Evolutionary conservation across 2,888 invertebrate species (phyloP).

Genomic region (Zaprionus bogoriensis): DNA sequence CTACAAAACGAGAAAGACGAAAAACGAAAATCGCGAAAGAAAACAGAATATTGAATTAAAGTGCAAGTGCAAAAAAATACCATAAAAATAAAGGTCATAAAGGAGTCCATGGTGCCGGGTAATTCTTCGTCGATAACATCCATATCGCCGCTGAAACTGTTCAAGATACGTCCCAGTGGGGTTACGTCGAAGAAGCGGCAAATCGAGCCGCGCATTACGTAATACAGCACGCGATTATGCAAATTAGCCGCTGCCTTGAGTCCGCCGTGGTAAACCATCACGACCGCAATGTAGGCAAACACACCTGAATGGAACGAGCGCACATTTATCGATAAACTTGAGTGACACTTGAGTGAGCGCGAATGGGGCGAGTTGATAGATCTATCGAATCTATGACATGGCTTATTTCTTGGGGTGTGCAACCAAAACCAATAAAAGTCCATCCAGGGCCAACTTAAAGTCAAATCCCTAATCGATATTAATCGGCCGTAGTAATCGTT

Average conservation of each 20-base stretch:
- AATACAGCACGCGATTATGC: constrained; percentile 85
- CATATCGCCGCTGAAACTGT: constrained; percentile 88
- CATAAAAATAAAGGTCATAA: constrained; percentile 83
- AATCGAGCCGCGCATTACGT: constrained; percentile 85
- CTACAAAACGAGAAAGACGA: constrained; percentile 31
- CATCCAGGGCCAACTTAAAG: constrained; percentile 9
- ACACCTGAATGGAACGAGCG: constrained; percentile 78
- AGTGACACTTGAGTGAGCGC: constrained; percentile 11
- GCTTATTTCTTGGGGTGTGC: constrained; percentile 4
- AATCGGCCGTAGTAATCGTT: constrained; percentile 28
- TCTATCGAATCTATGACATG: neutral
- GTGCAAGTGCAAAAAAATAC: constrained; percentile 65
- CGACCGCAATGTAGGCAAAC: constrained; percentile 84
- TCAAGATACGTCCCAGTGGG: constrained; percentile 87
- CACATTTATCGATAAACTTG: constrained; percentile 32
- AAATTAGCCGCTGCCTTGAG: constrained; percentile 85
- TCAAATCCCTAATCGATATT: constrained; percentile 26
- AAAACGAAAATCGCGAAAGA: constrained; percentile 29
- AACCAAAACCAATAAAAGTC: constrained; percentile 21
- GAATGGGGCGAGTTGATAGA: constrained; percentile 31
- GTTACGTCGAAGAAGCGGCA: constrained; percentile 89
- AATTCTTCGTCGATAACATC: constrained; percentile 86
- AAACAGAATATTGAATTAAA: constrained; percentile 19
- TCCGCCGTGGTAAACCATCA: constrained; percentile 85
- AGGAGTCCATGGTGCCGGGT: constrained; percentile 84